These are phyloP conservation scores for Sphyrna mokarran DNA, from an alignment of 2,113 vertebrate genomes.

Conservation along the genomic window DNA sequence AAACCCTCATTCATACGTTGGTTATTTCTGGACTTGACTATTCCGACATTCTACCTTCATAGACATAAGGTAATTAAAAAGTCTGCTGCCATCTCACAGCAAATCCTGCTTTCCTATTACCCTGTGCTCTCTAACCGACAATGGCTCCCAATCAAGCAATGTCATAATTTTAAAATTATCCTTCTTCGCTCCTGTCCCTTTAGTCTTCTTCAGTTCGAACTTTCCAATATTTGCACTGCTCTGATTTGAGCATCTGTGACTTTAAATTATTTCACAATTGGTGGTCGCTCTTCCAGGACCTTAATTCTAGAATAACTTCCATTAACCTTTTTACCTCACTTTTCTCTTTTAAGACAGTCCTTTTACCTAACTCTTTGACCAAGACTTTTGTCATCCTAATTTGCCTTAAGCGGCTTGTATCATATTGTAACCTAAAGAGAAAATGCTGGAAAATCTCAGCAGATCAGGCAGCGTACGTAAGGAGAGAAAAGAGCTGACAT, in stretches of 20 bases:
- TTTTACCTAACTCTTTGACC: neutral
- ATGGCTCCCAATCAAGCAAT: neutral
- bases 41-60: no score
- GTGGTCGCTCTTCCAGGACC: no score
- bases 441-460: no score
- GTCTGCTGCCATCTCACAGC: neutral
- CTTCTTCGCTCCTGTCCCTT: neutral
- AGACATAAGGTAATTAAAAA: no score
- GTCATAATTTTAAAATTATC: neutral
- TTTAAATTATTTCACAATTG: neutral
- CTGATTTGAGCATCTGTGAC: neutral
- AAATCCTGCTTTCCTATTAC: neutral
- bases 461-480: no score
- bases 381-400: neutral
- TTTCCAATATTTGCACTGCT: neutral
- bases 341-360: no score
- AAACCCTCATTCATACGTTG: no score
- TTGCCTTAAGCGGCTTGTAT: neutral
- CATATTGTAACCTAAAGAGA: neutral
- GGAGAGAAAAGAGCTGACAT: no score
- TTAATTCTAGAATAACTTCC: no score
- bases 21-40: no score
- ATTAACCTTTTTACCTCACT: no score
- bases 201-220: neutral
- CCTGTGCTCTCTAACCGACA: neutral